These are phyloP conservation scores for Albula goreensis DNA, from an alignment of 2,113 vertebrate genomes.

Conservation along the genomic window DNA sequence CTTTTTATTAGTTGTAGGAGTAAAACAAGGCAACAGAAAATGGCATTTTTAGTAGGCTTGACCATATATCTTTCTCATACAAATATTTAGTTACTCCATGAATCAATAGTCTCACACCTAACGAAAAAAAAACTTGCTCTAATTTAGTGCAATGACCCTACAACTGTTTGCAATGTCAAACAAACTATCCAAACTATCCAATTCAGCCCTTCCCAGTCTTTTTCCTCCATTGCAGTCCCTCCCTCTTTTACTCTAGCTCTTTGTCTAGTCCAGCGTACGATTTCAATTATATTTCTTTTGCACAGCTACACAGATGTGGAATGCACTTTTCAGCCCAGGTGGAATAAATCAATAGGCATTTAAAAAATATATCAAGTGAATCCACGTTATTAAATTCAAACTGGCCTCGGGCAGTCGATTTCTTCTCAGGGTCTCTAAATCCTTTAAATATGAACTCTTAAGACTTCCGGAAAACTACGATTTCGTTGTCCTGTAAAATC, in stretches of 20 bases:
- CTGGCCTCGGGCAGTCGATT: slow-evolving; percentile 45
- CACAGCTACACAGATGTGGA: slow-evolving; percentile 73
- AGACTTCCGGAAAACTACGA: slow-evolving; percentile 10
- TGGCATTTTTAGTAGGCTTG: background rate
- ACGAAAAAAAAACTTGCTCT: background rate
- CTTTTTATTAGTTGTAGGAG: background rate
- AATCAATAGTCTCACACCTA: background rate
- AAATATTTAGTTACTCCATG: background rate
- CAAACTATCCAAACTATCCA: background rate
- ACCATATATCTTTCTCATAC: background rate
- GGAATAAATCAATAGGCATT: slow-evolving; percentile 74
- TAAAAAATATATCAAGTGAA: slow-evolving; percentile 61
- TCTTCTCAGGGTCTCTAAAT: slow-evolving; percentile 35
- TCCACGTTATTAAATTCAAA: slow-evolving; percentile 67
- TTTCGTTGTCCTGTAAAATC: slow-evolving; percentile 8
- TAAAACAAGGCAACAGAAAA: background rate
- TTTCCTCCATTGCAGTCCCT: slow-evolving; percentile 23
- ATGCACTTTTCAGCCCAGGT: slow-evolving; percentile 72
- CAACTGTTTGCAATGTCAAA: background rate
- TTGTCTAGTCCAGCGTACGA: slow-evolving; percentile 64
- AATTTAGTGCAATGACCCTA: slow-evolving; percentile 2
- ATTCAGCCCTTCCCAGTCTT: background rate
- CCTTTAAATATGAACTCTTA: slow-evolving; percentile 53
- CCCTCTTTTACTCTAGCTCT: slow-evolving; percentile 33
- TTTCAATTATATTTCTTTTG: slow-evolving; percentile 79